phyloP scores from a whole-genome alignment of 2,113 vertebrate species.

The Odobenus rosmarus region DNA sequence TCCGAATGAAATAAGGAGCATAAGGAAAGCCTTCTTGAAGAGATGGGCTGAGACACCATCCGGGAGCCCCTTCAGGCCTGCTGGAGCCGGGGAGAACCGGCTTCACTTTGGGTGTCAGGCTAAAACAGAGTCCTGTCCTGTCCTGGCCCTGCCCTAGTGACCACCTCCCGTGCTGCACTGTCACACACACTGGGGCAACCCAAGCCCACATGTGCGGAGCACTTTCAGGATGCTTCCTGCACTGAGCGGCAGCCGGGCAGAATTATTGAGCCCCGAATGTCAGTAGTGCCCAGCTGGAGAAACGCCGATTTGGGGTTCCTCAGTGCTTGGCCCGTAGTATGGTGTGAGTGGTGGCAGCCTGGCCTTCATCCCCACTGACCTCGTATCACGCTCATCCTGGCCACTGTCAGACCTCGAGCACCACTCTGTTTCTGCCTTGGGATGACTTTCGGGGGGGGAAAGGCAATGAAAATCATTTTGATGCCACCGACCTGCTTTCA shows the following conservation, averaged over 20 bases:
- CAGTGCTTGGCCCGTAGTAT: accelerated
- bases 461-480: not conserved
- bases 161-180: not conserved
- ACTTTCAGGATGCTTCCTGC: not conserved
- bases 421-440: accelerated
- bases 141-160: not conserved
- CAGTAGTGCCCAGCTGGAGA: accelerated
- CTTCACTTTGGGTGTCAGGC: not conserved
- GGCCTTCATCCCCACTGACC: accelerated
- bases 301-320: accelerated
- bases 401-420: accelerated
- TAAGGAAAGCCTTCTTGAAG: not conserved
- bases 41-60: no score
- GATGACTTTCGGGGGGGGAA: not conserved
- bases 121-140: not conserved
- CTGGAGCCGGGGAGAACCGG: no score
- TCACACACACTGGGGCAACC: no score
- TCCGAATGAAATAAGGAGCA: not conserved
- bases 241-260: no score
- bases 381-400: accelerated
- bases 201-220: accelerated
- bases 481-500: not conserved
- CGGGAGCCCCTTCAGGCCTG: no score
- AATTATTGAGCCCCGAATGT: accelerated
- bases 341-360: accelerated